Evolutionary conservation across 1,140 invertebrate genomes (phyloP).

Genomic region (Lysiphlebus fabarum): DNA sequence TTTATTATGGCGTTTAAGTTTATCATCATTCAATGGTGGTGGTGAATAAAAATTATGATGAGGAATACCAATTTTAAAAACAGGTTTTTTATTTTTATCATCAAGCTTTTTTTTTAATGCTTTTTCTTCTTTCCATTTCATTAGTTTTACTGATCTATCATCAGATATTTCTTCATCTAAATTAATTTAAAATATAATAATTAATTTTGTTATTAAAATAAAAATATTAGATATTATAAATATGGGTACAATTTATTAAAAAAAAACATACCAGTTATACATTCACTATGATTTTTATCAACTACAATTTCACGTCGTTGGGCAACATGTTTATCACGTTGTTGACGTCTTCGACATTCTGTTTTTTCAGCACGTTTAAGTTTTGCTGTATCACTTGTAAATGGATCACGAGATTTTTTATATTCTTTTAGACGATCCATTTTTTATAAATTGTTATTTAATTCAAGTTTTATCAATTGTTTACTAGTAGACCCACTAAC

Average conservation of each 20-base stretch:
- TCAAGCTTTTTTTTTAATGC: constrained; percentile 35
- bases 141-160: constrained; percentile 29
- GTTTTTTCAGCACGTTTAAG: not conserved
- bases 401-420: no score
- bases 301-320: not conserved
- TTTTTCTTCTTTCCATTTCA: constrained; percentile 45
- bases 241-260: no score
- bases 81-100: constrained; percentile 38
- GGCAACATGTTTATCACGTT: not conserved
- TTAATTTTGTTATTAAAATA: no score
- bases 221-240: no score
- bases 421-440: no score
- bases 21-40: constrained; percentile 11
- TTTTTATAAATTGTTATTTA: no score
- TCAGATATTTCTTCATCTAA: not conserved
- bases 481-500: no score
- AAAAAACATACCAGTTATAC: not conserved
- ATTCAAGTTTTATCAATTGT: no score
- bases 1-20: constrained; percentile 11
- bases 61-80: constrained; percentile 48
- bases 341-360: not conserved
- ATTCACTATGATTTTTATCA: not conserved
- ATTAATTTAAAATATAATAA: no score
- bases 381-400: no score
- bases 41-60: constrained; percentile 46